Base-by-base conservation (phyloP, 2,113 vertebrate genomes). In the Aspiorhynchus laticeps region DNA sequence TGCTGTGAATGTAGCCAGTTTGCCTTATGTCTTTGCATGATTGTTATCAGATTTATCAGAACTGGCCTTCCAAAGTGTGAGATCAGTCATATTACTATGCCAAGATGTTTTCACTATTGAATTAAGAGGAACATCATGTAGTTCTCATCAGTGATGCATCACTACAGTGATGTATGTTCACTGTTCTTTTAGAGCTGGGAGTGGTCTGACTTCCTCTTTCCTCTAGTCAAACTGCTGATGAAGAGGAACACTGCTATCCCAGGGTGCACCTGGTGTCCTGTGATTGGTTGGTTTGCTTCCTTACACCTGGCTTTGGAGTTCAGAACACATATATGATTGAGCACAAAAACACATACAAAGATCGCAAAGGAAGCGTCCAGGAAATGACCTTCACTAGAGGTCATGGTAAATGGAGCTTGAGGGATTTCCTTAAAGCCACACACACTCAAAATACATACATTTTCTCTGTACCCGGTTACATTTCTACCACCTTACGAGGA, bases 181-280 rank as follows among this genome's bases (percentile, higher is more conserved):
- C 24, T 77, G 75, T 15, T 17, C 7, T 86, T 59, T 41, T 1
- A 41, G 31, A 56, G 4, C 31, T 80, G 81, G 88, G 83, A 75
- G 76, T 53, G 81, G 53, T 31, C 7, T 21, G 38, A 75, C 19
- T 84, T 87, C 85, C 76, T 65, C 9, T 81, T 80, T 86, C 85
- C 75, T 69, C 15, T 36, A 4, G 14, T n/a, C 46, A 83, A 83
- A 83, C 38, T 51, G 87, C 65, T 88, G 88, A 86, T 79, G 41
- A 74, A 82, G 67, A 43, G 67, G 6, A 51, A 83, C 63, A 14
- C 26, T 83, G 33, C 41, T 26, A 83, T 78, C 84, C 84, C 79
- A 88, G 80, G 86, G 83, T 74, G 81, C 65, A 87, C 74, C 80
- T 83, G 75, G 85, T 83, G 48, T 88, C 84, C 84, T 73, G 73